Evolutionary conservation across 2,113 vertebrate species (phyloP).

Genomic region (Gymnorhina tibicen): DNA sequence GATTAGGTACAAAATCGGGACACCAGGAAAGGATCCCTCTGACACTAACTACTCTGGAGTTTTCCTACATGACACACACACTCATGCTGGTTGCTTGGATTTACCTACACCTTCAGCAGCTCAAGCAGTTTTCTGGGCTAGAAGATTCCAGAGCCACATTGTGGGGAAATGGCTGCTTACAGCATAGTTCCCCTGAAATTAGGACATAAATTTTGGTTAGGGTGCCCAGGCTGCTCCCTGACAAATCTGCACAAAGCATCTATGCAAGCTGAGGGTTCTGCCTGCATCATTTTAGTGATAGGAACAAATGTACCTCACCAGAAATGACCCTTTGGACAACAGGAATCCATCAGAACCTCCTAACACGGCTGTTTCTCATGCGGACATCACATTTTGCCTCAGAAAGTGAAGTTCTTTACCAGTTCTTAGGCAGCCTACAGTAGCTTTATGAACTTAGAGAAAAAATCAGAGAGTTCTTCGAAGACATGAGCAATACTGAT

Average conservation of each 20-base stretch:
- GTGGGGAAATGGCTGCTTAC: background rate
- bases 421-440: background rate
- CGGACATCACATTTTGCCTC: background rate
- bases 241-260: background rate
- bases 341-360: background rate
- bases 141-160: background rate
- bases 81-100: background rate
- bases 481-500: background rate
- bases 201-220: background rate
- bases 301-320: conserved; percentile 17
- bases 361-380: background rate
- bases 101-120: background rate
- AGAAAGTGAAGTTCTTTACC: background rate
- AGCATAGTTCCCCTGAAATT: background rate
- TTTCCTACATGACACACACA: background rate
- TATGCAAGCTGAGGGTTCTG: conserved; percentile 28
- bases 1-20: background rate
- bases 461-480: background rate
- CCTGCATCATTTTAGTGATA: background rate
- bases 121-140: background rate
- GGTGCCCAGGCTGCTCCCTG: background rate
- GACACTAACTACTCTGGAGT: background rate
- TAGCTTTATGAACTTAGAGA: background rate
- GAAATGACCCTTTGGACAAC: background rate
- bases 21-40: background rate